A percentile compares a stretch with the other conserved stretches of the same genome.
phyloP scores from a whole-genome alignment of 2,888 invertebrate species.

The Chrysolina oricalcia region DNA sequence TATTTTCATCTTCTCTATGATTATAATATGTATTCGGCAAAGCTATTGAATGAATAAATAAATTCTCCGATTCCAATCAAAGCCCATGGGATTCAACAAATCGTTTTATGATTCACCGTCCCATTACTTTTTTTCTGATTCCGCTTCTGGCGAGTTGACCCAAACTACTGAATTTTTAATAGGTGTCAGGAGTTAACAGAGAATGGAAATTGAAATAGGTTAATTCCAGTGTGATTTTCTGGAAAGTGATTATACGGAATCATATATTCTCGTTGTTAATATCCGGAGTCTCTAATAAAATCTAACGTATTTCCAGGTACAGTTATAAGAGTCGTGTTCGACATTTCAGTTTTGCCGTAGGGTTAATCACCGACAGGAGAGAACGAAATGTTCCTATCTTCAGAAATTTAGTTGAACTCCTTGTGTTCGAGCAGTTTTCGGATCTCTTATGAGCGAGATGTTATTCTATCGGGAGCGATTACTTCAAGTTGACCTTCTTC shows the following conservation, averaged over 20 bases:
- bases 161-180: slow-evolving; percentile 2
- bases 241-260: not conserved
- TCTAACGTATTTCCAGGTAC: not conserved
- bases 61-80: too few relatives aligned
- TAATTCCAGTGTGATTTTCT: not conserved
- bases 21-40: too few relatives aligned
- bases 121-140: not conserved
- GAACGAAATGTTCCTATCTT: not conserved
- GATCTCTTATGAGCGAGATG: not conserved
- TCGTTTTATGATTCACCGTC: not conserved
- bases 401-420: not conserved
- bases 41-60: too few relatives aligned
- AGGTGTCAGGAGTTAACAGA: not conserved
- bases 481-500: not conserved
- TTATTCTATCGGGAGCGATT: not conserved
- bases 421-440: not conserved
- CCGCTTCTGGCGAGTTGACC: not conserved
- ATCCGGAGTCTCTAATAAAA: not conserved
- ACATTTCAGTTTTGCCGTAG: not conserved
- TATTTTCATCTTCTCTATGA: too few relatives aligned
- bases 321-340: not conserved
- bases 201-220: not conserved
- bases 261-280: not conserved
- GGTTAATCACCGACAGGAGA: not conserved
- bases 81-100: not conserved